Percentiles rank a stretch among this genome's conserved stretches.
Evolutionary conservation across 92 coral and sea anemone species (phyloP).

Genomic region (Umimayanthus chanpuru): DNA sequence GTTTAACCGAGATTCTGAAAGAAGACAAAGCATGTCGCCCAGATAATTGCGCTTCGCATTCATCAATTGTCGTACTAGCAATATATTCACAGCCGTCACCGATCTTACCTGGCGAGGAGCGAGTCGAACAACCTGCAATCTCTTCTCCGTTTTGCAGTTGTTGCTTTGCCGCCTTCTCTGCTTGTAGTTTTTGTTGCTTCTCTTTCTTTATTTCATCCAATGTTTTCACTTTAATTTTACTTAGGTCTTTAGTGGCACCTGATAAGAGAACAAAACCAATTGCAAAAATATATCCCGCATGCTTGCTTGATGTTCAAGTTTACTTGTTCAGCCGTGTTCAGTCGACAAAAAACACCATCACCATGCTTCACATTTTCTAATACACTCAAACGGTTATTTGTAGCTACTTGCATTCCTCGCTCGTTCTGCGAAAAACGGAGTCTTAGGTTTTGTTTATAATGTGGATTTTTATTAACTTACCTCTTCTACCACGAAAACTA

Average conservation of each 20-base stretch:
- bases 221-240: constrained; percentile 69
- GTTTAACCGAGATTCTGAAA: too few species aligned
- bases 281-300: too few species aligned
- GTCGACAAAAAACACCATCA: background rate
- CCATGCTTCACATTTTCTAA: background rate
- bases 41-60: background rate
- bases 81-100: background rate
- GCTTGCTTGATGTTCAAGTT: too few species aligned
- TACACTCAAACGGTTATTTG: background rate
- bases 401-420: background rate
- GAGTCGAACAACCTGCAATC: background rate
- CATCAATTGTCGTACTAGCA: background rate
- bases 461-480: background rate
- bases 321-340: too few species aligned
- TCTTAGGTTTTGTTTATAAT: constrained; percentile 12
- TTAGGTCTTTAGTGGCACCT: constrained; percentile 11
- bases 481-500: background rate
- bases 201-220: constrained; percentile 78
- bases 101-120: background rate
- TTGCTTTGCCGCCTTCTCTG: background rate
- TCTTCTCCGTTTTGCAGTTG: constrained; percentile 17
- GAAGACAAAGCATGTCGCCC: too few species aligned
- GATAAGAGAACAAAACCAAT: background rate
- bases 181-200: constrained; percentile 23
- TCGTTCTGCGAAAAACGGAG: constrained; percentile 5